Evolutionary conservation across 1,140 invertebrate genomes (phyloP), one percentile per base, ranked within the genome.

Genomic region (Drosophila nigrodunni): DNA sequence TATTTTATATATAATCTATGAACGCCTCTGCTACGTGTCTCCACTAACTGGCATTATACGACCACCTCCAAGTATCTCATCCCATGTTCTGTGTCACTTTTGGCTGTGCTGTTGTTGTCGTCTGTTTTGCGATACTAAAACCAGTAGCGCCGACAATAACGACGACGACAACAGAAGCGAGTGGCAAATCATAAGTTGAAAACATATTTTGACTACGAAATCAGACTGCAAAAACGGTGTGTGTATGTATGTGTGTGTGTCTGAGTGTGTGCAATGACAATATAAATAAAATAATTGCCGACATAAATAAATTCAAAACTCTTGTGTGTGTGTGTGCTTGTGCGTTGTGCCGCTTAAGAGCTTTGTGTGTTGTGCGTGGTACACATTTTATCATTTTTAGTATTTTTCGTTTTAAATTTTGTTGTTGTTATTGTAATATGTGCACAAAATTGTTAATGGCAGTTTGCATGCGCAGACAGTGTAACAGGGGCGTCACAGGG

Each of bases 251-350:
- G 44, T 35, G 44, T 58, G 61, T 62, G 60, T 39, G 35, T 54
- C 15, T 37, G 35, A 34, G 49, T 37, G 30, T 50, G 55, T 68
- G 82, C 68, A 62, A 68, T 70, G 69, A 80, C 82, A 91, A 85
- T 91, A 91, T 88, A 91, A 91, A 91, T 91, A 91, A 91, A 91
- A 88, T 91, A 91, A 91, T 91, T 91, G 88, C 78, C 77, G 75
- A 74, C 80, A 91, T 88, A 88, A 91, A 91, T 91, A 91, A 88
- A 87, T 90, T 83, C 83, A 87, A 79, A 82, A 85, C 44, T 75
- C 70, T 67, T 66, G 21, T 30, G 47, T 30, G 25, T 30, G 25
- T 30, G 25, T 30, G 25, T 25, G 25, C 2, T 2, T 54, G 50
- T 54, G 50, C 35, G 50, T 37, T 54, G 50, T 41, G 47, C 65